These are phyloP conservation scores for Parambassis ranga DNA, from an alignment of 2,797 vertebrate genomes.

Conservation along the genomic window DNA sequence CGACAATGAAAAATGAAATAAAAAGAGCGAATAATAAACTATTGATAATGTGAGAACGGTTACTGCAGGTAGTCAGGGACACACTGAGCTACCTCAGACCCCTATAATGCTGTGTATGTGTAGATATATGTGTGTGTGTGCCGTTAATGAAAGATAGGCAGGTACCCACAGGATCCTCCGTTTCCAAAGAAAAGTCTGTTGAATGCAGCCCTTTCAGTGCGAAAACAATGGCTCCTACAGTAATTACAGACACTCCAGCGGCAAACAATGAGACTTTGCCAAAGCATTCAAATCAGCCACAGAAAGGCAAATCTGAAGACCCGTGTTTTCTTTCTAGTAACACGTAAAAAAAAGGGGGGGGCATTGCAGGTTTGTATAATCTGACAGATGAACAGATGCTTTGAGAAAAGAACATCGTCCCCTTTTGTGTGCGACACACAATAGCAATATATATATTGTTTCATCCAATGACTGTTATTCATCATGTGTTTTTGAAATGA, in stretches of 20 bases:
- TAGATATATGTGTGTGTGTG: neutral
- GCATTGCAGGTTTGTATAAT: slow-evolving; percentile 59
- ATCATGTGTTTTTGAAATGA: slow-evolving; percentile 40
- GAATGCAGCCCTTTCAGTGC: slow-evolving; percentile 42
- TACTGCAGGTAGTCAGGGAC: neutral
- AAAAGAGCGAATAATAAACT: slow-evolving; percentile 40
- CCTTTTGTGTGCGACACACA: slow-evolving; percentile 48
- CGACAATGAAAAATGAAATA: slow-evolving; percentile 45
- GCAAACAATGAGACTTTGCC: slow-evolving; percentile 34
- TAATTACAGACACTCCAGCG: slow-evolving; percentile 43
- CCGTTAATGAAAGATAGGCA: slow-evolving; percentile 42
- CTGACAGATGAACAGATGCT: slow-evolving; percentile 63
- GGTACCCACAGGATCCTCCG: neutral
- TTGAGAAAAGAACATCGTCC: neutral
- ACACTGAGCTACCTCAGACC: neutral
- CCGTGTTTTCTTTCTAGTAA: slow-evolving; percentile 29
- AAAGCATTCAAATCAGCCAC: slow-evolving; percentile 34
- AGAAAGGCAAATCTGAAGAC: neutral
- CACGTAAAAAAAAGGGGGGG: slow-evolving; percentile 3
- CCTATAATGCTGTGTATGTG: neutral
- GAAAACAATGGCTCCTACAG: slow-evolving; percentile 53
- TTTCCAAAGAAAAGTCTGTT: slow-evolving; percentile 21
- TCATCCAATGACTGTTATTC: slow-evolving; percentile 34
- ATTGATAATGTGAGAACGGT: slow-evolving; percentile 29
- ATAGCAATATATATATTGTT: slow-evolving; percentile 54